Base-by-base conservation (phyloP, 2,113 vertebrate species). In the Silurus asotus region DNA sequence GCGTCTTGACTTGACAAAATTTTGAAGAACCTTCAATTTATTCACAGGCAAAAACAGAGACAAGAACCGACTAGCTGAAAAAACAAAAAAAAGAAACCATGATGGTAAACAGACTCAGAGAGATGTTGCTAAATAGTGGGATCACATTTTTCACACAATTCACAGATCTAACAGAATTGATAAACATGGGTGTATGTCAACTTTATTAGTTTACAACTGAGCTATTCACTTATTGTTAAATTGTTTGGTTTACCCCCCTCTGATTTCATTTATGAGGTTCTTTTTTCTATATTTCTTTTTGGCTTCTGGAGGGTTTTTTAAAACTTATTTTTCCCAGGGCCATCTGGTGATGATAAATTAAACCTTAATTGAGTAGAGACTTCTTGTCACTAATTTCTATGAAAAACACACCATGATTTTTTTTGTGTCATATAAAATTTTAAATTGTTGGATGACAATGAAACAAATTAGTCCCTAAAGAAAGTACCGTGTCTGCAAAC, bases 331-430 rank as follows among this genome's bases (percentile, higher is more conserved):
- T 48, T 45, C 81, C 55, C 4, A 14, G 45, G 84, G 76, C 80
- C 61, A 65, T 85, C 78, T 45, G 82, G 19, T 81, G 78, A 62
- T 81, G 83, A 88, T 81, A 17, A 83, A 81, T 88, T 69, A 79
- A 37, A 65, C 59, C 20, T 37, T 0, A 55, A 19, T 48, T 56
- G 28, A 72, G 56, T 53, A 58, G 37, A 72, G 78, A 70, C 45
- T 84, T 81, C 64, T 5, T 64, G 59, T 49, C 80, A 72, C 15
- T 62, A 28, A n/a, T 61, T 79, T 85, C n/a, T 79, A 8, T 37
- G 28, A 28, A 62, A 23, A 76, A 67, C 48, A 25, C 9, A 48
- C 0, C 28, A 45, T 59, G 72, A 72, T 55, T 56, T 45, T 45
- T 55, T 56, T 45, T 45, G 59, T 74, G 25, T 37, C 28, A 37